Evolutionary conservation across 2,113 vertebrate species (phyloP).

Genomic region (Paramormyrops kingsleyae): DNA sequence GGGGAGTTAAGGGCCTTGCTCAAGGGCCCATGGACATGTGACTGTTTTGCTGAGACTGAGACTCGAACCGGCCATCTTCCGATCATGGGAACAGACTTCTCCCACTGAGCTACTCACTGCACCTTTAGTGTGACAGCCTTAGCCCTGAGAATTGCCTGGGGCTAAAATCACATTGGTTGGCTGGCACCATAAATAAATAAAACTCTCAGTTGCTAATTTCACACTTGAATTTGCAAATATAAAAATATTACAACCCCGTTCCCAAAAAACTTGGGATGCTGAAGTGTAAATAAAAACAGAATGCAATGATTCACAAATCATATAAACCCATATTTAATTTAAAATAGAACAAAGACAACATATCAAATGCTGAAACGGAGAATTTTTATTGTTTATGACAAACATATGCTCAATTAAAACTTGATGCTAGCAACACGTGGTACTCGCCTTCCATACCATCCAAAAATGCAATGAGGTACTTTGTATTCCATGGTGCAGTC

Average conservation of each 20-base stretch:
- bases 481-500: not conserved
- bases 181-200: slow-evolving; percentile 48
- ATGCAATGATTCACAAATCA: not conserved
- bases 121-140: slow-evolving; percentile 28
- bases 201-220: slow-evolving; percentile 45
- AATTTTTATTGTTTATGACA: not conserved
- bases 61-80: not conserved
- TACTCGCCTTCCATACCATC: not conserved
- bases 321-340: not conserved
- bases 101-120: not conserved
- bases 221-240: slow-evolving; percentile 21
- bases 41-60: not conserved
- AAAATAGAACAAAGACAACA: not conserved
- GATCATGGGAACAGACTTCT: not conserved
- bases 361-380: not conserved
- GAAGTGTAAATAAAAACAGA: not conserved
- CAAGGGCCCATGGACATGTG: not conserved
- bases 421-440: not conserved
- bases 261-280: not conserved
- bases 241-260: not conserved
- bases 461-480: not conserved
- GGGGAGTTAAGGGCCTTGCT: not conserved
- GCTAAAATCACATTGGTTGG: slow-evolving; percentile 38
- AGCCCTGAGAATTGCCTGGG: slow-evolving; percentile 36
- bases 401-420: not conserved